Evolutionary conservation across 1,140 invertebrate genomes (phyloP).

Genomic region (Leptestheria dahalacensis): DNA sequence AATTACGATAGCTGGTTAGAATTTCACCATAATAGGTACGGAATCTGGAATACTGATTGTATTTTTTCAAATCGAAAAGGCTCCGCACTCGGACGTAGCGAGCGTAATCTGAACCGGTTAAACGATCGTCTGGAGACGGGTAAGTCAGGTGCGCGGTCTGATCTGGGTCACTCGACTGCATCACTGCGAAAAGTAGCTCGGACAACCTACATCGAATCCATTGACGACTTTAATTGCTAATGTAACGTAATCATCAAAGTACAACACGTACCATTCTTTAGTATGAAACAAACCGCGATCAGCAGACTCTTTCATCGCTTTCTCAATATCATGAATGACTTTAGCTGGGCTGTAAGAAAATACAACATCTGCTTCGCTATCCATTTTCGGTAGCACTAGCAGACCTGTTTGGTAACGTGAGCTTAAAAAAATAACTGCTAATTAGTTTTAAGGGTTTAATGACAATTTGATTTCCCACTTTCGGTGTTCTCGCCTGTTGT

Average conservation of each 20-base stretch:
- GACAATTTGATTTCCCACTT: too few species aligned
- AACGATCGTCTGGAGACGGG: constrained; percentile 25
- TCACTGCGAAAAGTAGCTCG: constrained; percentile 61
- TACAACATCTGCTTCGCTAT: neutral
- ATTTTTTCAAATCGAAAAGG: constrained; percentile 85
- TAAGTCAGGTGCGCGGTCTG: constrained; percentile 27
- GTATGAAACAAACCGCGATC: neutral
- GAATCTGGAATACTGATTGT: constrained; percentile 57
- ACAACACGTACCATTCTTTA: neutral
- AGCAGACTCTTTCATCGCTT: neutral
- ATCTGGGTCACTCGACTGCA: constrained; percentile 34
- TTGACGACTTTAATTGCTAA: too few species aligned
- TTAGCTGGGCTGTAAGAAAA: neutral
- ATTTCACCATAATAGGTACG: too few species aligned
- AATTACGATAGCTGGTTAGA: constrained; percentile 13
- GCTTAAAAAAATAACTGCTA: neutral
- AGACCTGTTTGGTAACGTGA: neutral
- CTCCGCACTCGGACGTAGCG: constrained; percentile 65
- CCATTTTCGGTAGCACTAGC: neutral
- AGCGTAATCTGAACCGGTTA: constrained; percentile 43
- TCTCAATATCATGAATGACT: constrained; percentile 13
- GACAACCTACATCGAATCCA: too few species aligned
- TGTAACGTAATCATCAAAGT: too few species aligned
- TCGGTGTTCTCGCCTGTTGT: too few species aligned
- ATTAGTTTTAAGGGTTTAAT: too few species aligned